These are phyloP conservation scores for Sepioteuthis lessoniana DNA, from an alignment of 2,888 invertebrate genomes.

Conservation along the genomic window DNA sequence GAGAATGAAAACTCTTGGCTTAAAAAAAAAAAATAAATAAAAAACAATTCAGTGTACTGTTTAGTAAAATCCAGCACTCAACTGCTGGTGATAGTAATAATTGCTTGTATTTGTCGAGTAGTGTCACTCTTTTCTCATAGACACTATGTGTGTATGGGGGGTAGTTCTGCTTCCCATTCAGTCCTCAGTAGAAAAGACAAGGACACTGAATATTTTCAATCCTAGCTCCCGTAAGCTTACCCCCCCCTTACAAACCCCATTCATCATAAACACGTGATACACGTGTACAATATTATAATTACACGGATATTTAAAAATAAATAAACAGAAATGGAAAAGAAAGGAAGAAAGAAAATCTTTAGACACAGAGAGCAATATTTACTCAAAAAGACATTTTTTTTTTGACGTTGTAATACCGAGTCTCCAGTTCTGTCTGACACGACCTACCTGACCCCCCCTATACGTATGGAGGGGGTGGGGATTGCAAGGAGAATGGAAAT, in stretches of 20 bases:
- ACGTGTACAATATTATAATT: not conserved
- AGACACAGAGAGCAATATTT: not conserved
- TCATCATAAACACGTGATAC: not conserved
- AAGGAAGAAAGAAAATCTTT: not conserved
- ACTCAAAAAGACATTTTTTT: not conserved
- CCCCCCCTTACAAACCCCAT: not conserved
- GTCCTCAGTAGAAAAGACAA: too few relatives aligned
- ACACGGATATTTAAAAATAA: not conserved
- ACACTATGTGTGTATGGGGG: too few relatives aligned
- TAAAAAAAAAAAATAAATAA: too few relatives aligned
- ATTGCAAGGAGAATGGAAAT: not conserved
- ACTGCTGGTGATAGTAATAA: too few relatives aligned
- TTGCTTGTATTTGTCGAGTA: too few relatives aligned
- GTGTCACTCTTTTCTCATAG: too few relatives aligned
- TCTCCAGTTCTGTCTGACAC: not conserved
- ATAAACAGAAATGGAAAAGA: not conserved
- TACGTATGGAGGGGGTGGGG: not conserved
- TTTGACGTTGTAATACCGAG: slow-evolving; percentile 1
- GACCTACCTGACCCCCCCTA: not conserved
- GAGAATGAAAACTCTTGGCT: too few relatives aligned
- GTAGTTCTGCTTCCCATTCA: too few relatives aligned
- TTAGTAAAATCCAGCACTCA: too few relatives aligned
- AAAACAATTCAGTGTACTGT: too few relatives aligned
- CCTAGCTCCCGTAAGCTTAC: not conserved
- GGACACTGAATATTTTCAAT: too few relatives aligned